Base-by-base conservation (phyloP, 2,113 vertebrate species). In the Oncorhynchus gorbuscha region DNA sequence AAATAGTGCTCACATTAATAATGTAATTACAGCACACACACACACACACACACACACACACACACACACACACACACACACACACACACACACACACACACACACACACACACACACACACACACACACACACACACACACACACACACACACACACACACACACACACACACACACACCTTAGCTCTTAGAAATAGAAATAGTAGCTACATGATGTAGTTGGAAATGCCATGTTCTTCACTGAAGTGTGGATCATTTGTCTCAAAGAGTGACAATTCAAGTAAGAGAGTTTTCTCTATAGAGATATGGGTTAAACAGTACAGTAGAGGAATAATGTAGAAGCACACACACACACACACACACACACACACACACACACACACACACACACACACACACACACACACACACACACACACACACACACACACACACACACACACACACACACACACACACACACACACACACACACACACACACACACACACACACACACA, bases 221-320 rank as follows among this genome's bases (percentile, higher is more conserved):
- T 81, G 69, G 39, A 75, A 82, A 81, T 76, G 81, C 77, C 74
- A 58, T n/a, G 82, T 83, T 85, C 82, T 88, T 86, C 71, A 84
- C 77, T 67, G 68, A 69, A 86, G 81, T 77, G 81, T 79, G 74
- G 83, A 85, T 86, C 79, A 87, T 90, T 90, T 86, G 81, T 89
- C 77, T 83, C 72, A 77, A 83, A 78, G 80, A 76, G 78, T 85
- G 69, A 72, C 79, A 89, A 87, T 86, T 78, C 78, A 65, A 78
- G 77, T 86, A 83, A 74, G 80, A 68, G 84, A 75, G 72, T 1
- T 55, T 45, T 81, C 84, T 87, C 76, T 80, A 84, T 83, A 84
- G 81, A 83, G 82, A 83, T 86, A 89, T 87, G 88, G 79, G 75
- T 89, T 85, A 70, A 73, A 74, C 73, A 76, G 79, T 78, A 78